Conservation (phyloP, 1,140 invertebrate species). For the Cherax destructor region DNA sequence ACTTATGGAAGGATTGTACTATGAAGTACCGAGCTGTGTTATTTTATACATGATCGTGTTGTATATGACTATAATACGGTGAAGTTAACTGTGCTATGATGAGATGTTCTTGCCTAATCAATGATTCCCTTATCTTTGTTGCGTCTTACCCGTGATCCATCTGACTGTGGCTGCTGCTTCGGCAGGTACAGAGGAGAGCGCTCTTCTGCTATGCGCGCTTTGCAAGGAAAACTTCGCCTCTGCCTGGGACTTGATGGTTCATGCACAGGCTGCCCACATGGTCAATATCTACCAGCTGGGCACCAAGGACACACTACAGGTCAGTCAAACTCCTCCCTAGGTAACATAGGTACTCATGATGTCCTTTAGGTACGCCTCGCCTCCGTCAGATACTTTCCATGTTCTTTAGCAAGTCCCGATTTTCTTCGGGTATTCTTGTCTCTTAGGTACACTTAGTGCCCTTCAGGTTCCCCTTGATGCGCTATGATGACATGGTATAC, state of each 20-base stretch:
- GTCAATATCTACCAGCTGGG: conserved; percentile 87
- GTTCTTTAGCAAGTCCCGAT: too few species aligned
- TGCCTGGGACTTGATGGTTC: conserved; percentile 88
- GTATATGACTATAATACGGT: not conserved
- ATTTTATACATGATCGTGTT: too few species aligned
- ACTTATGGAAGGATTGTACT: too few species aligned
- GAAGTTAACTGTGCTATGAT: not conserved
- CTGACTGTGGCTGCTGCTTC: not conserved
- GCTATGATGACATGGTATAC: too few species aligned
- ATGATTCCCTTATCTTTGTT: not conserved
- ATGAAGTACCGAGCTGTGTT: too few species aligned
- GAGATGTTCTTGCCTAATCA: not conserved
- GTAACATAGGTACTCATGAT: not conserved
- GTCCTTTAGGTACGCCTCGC: too few species aligned
- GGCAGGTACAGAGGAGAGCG: conserved; percentile 74
- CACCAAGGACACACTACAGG: conserved; percentile 65
- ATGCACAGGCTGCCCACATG: conserved; percentile 87
- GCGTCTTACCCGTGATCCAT: not conserved
- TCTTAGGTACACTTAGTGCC: too few species aligned
- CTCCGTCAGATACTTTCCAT: too few species aligned
- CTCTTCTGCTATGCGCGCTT: conserved; percentile 83
- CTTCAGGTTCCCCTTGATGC: too few species aligned
- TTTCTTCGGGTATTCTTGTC: too few species aligned
- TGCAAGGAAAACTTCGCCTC: conserved; percentile 86
- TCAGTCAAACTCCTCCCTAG: not conserved